Conservation (phyloP, 2,888 invertebrate genomes). For the Sceliomorpha sp. region DNA sequence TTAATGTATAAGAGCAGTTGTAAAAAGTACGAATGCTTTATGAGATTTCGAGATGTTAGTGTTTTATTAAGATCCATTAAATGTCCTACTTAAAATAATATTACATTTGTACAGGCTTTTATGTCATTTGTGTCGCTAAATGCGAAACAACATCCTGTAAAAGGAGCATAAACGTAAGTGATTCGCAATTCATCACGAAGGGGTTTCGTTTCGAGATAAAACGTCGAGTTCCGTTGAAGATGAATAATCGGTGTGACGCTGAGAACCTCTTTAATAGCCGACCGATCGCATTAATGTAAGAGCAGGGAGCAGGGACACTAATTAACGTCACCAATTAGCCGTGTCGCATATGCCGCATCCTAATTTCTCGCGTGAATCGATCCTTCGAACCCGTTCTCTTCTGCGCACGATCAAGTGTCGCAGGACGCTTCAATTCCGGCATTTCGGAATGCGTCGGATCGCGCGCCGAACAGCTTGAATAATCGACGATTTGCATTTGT, state of each 20-base stretch:
- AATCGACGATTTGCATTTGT: slow-evolving; percentile 37
- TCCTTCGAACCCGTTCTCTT: slow-evolving; percentile 37
- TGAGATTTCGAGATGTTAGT: too few relatives aligned
- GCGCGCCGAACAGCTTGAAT: slow-evolving; percentile 25
- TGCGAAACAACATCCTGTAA: too few relatives aligned
- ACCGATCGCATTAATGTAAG: slow-evolving; percentile 42
- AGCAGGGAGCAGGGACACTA: slow-evolving; percentile 34
- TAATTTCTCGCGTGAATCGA: slow-evolving; percentile 42
- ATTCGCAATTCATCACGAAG: slow-evolving; percentile 3
- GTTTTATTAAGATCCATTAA: too few relatives aligned
- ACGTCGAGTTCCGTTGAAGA: slow-evolving; percentile 10
- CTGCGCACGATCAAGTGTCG: slow-evolving; percentile 20
- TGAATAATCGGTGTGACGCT: slow-evolving; percentile 28
- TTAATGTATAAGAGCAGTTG: too few relatives aligned
- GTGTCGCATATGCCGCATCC: slow-evolving; percentile 46
- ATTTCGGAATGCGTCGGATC: slow-evolving; percentile 19
- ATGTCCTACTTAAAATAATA: too few relatives aligned
- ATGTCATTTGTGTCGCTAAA: too few relatives aligned
- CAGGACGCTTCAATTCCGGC: slow-evolving; percentile 26
- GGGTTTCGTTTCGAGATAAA: slow-evolving; percentile 9
- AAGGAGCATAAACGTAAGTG: slow-evolving; percentile 5
- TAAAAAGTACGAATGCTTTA: too few relatives aligned
- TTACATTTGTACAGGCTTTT: too few relatives aligned
- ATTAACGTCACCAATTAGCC: slow-evolving; percentile 48
- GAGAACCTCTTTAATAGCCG: slow-evolving; percentile 36